A percentile compares a stretch with the other conserved stretches of the same genome.
Conservation (phyloP, 2,888 invertebrate species). For the Silvanus unidentatus region DNA sequence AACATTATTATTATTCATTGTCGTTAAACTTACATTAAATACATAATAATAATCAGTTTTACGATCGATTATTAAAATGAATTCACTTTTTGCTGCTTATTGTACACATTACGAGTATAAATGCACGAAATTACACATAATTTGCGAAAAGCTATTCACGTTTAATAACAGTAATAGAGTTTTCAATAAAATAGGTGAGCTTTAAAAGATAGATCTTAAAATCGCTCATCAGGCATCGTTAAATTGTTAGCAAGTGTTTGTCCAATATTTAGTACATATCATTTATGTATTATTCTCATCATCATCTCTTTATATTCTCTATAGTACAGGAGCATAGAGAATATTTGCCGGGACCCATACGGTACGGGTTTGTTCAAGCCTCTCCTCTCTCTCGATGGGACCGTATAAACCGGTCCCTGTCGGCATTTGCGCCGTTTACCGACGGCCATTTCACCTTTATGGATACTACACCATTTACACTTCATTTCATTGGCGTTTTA, state of each 20-base stretch:
- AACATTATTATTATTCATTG: too few species aligned
- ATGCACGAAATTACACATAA: slow-evolving; percentile 20
- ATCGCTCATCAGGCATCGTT: slow-evolving; percentile 12
- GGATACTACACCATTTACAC: slow-evolving; percentile 44
- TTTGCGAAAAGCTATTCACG: slow-evolving; percentile 20
- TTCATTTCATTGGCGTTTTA: slow-evolving; percentile 44
- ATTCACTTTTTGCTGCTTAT: too few species aligned
- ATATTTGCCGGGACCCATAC: slow-evolving; percentile 8
- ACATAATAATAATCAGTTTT: too few species aligned
- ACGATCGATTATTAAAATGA: too few species aligned
- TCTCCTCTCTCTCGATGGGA: slow-evolving; percentile 29
- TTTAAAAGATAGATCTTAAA: too few species aligned
- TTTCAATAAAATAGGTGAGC: slow-evolving; percentile 21
- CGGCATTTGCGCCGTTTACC: slow-evolving; percentile 40
- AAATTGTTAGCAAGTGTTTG: slow-evolving; percentile 2
- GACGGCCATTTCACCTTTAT: slow-evolving; percentile 43
- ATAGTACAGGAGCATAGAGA: too few species aligned
- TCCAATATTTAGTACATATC: too few species aligned
- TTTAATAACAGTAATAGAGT: slow-evolving; percentile 24
- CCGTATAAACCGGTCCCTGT: slow-evolving; percentile 41
- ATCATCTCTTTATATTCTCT: too few species aligned
- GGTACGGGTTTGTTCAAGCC: slow-evolving; percentile 14
- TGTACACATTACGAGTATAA: too few species aligned
- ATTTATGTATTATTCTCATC: too few species aligned
- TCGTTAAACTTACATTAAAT: too few species aligned